Evolutionary conservation across 2,113 vertebrate genomes (phyloP).

Genomic region (Eudyptes chrysolophus): DNA sequence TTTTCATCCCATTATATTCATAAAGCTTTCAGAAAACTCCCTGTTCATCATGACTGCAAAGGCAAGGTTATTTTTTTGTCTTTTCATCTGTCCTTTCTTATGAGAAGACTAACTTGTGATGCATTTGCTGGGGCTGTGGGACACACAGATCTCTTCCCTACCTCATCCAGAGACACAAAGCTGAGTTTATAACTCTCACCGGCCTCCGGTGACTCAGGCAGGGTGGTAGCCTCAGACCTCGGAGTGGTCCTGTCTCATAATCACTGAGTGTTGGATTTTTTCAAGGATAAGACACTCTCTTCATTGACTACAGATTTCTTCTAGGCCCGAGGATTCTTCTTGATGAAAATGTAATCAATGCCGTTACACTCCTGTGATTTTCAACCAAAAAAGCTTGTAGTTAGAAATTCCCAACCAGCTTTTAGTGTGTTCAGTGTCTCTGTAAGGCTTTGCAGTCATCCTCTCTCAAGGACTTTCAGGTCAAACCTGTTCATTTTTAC

Average conservation of each 20-base stretch:
- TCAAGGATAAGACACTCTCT: background rate
- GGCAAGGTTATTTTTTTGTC: background rate
- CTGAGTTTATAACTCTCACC: background rate
- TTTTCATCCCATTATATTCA: background rate
- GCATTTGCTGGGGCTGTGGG: background rate
- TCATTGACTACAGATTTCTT: background rate
- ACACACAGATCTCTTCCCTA: background rate
- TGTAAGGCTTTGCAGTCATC: background rate
- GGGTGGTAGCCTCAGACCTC: background rate
- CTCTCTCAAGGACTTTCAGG: background rate
- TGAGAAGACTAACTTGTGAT: background rate
- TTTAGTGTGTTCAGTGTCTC: background rate
- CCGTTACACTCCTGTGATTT: background rate
- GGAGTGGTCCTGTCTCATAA: background rate
- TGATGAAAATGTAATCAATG: background rate
- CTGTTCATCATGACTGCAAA: background rate
- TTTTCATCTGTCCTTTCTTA: background rate
- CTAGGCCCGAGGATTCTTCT: background rate
- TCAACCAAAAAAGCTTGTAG: background rate
- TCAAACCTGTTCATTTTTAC: background rate
- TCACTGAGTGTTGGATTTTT: background rate
- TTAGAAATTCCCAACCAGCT: background rate
- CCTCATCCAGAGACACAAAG: background rate
- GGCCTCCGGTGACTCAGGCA: background rate
- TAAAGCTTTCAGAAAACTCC: conserved; percentile 11